phyloP scores from a whole-genome alignment of 2,888 invertebrate genomes.

The Smittia aterrima region DNA sequence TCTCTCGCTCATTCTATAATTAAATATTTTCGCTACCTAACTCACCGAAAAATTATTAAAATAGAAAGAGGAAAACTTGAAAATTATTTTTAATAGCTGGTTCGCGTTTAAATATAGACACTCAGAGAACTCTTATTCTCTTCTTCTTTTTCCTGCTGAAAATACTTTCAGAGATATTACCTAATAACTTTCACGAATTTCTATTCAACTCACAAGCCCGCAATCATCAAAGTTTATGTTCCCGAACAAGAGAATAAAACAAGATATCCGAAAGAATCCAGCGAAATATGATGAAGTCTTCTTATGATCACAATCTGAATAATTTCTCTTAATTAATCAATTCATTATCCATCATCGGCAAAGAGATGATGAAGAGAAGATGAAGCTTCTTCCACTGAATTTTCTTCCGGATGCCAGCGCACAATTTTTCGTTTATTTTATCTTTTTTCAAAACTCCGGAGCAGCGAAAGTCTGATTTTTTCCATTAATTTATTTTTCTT shows the following conservation, averaged over 20 bases:
- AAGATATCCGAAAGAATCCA: background rate
- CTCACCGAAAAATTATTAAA: conserved; percentile 36
- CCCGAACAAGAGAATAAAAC: too few species aligned
- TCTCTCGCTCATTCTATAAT: conserved; percentile 41
- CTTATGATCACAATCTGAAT: conserved; percentile 27
- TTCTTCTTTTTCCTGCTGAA: conserved; percentile 22
- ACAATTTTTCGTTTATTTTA: conserved; percentile 1
- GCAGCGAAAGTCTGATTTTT: background rate
- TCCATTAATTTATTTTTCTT: conserved; percentile 1
- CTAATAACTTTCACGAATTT: background rate
- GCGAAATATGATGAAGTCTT: conserved; percentile 30
- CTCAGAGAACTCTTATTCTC: conserved; percentile 34
- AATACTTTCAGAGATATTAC: conserved; percentile 39
- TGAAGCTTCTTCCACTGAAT: background rate
- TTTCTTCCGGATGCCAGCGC: background rate
- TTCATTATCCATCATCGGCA: background rate
- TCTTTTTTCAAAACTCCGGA: background rate
- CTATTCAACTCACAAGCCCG: too few species aligned
- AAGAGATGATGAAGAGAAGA: background rate
- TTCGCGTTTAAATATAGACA: conserved; percentile 38
- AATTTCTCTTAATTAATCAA: conserved; percentile 2
- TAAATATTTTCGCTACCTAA: conserved; percentile 40
- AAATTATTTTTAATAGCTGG: conserved; percentile 41
- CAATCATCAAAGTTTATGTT: too few species aligned
- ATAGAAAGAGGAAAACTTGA: conserved; percentile 41